Evolutionary conservation across 2,797 vertebrate species (phyloP), one percentile per base, ranked within the genome.

Genomic region (Chrysocyon brachyurus): DNA sequence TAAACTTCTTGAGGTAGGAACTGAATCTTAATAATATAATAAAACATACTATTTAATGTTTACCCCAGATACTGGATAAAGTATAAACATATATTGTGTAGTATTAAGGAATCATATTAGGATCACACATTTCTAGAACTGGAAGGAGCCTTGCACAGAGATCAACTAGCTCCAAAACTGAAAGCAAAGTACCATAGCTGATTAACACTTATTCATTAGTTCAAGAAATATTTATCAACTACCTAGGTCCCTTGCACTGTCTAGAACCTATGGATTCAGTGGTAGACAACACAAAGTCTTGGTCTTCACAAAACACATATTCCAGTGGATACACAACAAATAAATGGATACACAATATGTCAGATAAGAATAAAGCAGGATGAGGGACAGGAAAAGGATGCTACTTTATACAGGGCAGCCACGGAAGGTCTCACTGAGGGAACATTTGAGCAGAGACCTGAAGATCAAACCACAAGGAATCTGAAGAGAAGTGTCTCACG

Each of bases 21-120:
- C 8, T 52, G 63, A 85, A 63, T 66, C 90, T 95, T 56, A 81
- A 28, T 75, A 52, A 91, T 26, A 86, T 61, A 93, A 78, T n/a
- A 90, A 90, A 90, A 92, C 56, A 52, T 73, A 66, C 68, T 73
- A 46, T 61, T 82, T 26, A 63, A 64, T 64, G 64, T 12, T 78
- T 57, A 72, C 31, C 57, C 40, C 59, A 86, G 84, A 85, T 31
- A 21, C 54, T 56, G 57, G n/a, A 77, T 21, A n/a, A 93, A 93
- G 70, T 61, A 4, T n/a, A 90, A 40, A 83, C 36, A 19, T 31
- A 54, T 52, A 73, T 14, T 46, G 28, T 46, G 12, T 24, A 52
- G 52, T 33, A 89, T 26, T 89, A 49, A 86, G 63, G 79, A 78
- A 56, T 64, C 52, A 28, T 56, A 22, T 52, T 61, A 40, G 26